Evolutionary conservation across 2,888 invertebrate species (phyloP), one percentile per base, ranked within the genome.

Genomic region (Drosophila macrospina): DNA sequence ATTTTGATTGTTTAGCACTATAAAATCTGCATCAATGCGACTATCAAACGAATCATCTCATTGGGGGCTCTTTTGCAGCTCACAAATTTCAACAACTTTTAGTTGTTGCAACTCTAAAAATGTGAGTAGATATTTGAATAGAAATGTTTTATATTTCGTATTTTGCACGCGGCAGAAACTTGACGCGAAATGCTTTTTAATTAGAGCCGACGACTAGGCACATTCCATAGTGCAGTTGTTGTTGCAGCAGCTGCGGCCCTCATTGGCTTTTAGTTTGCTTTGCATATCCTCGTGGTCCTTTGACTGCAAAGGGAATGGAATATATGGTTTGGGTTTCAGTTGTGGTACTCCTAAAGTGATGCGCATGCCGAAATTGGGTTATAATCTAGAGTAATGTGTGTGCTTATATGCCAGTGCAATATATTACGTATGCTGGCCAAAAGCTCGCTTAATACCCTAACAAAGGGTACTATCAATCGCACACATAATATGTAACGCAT

Each of bases 241-340:
- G 13, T 34, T 30, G 44, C 24, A 32, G 8, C 51, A 51, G 16
- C 39, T 30, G 34, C 16, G 13, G 26, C 55, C 62, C 47, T 44
- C 24, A 24, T 32, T 52, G 60, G 44, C 11, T 39, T 55, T 74
- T 8, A 54, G 50, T 20, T 34, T 44, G 37, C 37, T 55, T 66
- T 70, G 59, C 60, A 73, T 69, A 61, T 74, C 66, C 75, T 50
- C 26, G 50, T 56, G 67, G 50, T 41, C 54, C 24, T 54, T 72
- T 72, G 60, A 72, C 74, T 74, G 74, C 48, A 73, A 73, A 63
- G 63, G 24, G 60, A 74, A 72, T 72, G 37, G 52, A 76, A 63
- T 55, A 28, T 59, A 52, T 56, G 56, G 71, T 63, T 67, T 42
- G 54, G 71, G 54, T 47, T 61, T 66, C 56, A 63, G 73, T 60